phyloP scores from a whole-genome alignment of 1,140 invertebrate genomes.

The Oreohelix idahoensis region DNA sequence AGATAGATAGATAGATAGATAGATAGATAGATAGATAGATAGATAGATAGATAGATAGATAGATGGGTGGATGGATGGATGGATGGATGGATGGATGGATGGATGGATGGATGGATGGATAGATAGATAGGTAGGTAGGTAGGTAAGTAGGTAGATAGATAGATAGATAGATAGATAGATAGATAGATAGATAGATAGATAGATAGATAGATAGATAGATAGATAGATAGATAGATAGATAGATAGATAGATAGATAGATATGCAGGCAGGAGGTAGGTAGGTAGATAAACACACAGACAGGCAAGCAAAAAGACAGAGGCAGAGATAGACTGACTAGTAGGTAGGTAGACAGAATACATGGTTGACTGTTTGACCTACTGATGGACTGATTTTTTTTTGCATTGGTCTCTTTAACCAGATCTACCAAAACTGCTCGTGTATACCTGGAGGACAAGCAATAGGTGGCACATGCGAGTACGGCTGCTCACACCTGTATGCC shows the following conservation, averaged over 20 bases:
- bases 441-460: conserved; percentile 25
- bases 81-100: neutral
- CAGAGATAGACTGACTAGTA: neutral
- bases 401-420: conserved; percentile 31
- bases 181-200: neutral
- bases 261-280: neutral
- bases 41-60: neutral
- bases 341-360: neutral
- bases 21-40: neutral
- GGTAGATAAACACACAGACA: neutral
- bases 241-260: neutral
- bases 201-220: neutral
- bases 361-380: too few species aligned
- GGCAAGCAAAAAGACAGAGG: neutral
- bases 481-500: conserved; percentile 34
- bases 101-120: neutral
- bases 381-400: neutral
- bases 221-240: neutral
- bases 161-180: neutral
- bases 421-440: conserved; percentile 45
- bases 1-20: neutral
- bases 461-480: conserved; percentile 40
- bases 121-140: neutral
- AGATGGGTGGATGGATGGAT: neutral
- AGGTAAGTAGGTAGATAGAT: neutral